Evolutionary conservation across 1,140 invertebrate genomes (phyloP).

Genomic region (Dendroctonus valens): DNA sequence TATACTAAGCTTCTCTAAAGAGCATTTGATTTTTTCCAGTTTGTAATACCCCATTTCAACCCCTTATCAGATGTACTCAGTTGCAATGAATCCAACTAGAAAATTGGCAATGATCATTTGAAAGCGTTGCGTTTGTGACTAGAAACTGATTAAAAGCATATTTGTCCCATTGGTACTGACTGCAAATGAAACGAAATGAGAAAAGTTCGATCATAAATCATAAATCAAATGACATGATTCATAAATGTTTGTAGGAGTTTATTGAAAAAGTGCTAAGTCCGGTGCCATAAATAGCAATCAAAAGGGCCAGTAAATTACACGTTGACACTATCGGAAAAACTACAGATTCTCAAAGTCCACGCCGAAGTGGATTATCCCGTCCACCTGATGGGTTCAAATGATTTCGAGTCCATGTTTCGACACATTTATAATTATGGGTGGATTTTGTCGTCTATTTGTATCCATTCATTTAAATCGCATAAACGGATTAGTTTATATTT

Average conservation of each 20-base stretch:
- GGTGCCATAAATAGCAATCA: slow-evolving; percentile 44
- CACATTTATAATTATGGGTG: slow-evolving; percentile 10
- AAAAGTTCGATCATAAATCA: slow-evolving; percentile 26
- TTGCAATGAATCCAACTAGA: too few species aligned
- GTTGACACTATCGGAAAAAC: slow-evolving; percentile 44
- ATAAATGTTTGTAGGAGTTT: slow-evolving; percentile 38
- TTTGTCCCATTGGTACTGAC: background rate
- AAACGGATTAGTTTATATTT: too few species aligned
- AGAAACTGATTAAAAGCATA: too few species aligned
- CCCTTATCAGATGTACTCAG: too few species aligned
- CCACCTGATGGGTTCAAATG: slow-evolving; percentile 35
- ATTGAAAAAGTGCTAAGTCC: slow-evolving; percentile 42
- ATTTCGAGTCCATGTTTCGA: slow-evolving; percentile 11
- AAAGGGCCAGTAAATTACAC: slow-evolving; percentile 44
- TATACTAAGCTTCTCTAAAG: too few species aligned
- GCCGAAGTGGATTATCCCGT: slow-evolving; percentile 44
- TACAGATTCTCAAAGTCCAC: slow-evolving; percentile 42
- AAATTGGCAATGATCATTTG: too few species aligned
- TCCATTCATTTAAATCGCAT: too few species aligned
- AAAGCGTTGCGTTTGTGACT: too few species aligned
- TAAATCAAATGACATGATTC: slow-evolving; percentile 33
- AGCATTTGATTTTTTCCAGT: too few species aligned
- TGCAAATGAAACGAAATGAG: slow-evolving; percentile 29
- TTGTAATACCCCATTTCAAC: too few species aligned
- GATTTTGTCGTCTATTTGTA: background rate